phyloP scores from a whole-genome alignment of 2,797 vertebrate species.

The Manis pentadactyla region DNA sequence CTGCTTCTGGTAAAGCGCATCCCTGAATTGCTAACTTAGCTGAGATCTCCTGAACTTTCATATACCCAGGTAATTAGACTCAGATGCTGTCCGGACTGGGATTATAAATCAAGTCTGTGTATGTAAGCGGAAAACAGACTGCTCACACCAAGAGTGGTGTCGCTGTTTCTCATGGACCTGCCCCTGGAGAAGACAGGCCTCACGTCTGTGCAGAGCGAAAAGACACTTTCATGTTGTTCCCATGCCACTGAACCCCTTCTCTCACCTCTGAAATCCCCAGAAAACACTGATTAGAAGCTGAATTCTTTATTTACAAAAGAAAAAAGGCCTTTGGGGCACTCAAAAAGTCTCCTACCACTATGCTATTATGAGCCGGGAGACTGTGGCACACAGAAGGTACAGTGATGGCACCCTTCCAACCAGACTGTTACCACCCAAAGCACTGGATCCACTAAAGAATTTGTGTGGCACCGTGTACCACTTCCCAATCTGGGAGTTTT shows the following conservation, averaged over 20 bases:
- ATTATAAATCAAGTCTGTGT: constrained; percentile 86
- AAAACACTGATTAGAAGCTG: neutral
- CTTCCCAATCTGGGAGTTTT: neutral
- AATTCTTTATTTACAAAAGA: constrained; percentile 23
- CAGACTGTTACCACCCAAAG: neutral
- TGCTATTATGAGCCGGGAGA: fast-evolving
- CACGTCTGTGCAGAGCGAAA: constrained; percentile 12
- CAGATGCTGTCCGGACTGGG: constrained; percentile 86
- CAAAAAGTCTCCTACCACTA: neutral
- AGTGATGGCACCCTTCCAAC: neutral
- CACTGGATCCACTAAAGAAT: neutral
- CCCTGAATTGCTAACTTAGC: constrained; percentile 86
- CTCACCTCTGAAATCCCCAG: neutral
- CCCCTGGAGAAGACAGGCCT: neutral
- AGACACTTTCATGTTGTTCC: neutral
- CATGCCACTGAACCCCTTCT: neutral
- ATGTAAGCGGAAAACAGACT: constrained; percentile 80
- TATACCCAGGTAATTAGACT: constrained; percentile 90
- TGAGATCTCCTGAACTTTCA: constrained; percentile 86
- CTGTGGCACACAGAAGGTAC: neutral
- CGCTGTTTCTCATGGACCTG: constrained; percentile 76
- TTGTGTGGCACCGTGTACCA: neutral
- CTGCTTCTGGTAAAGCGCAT: constrained; percentile 89
- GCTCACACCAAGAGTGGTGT: constrained; percentile 72
- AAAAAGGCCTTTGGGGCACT: neutral